Percentiles rank a stretch among this genome's conserved stretches.
Conservation (phyloP, 2,888 invertebrate genomes). For the Melanophora roralis region DNA sequence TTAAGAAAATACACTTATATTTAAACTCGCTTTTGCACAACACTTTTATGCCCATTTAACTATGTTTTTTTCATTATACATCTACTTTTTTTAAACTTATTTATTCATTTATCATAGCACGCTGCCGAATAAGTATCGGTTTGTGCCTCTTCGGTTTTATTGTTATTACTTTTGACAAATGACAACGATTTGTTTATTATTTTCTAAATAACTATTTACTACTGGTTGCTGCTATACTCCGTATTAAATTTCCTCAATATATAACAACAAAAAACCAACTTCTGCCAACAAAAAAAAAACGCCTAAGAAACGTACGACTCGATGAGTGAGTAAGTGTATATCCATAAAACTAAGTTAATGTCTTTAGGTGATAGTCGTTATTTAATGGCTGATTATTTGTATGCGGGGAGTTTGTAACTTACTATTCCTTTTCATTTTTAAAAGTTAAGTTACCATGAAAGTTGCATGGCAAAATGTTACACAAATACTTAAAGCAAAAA, state of each 20-base stretch:
- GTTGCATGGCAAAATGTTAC: conserved; percentile 14
- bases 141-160: not conserved
- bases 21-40: too few species aligned
- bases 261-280: not conserved
- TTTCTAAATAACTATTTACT: not conserved
- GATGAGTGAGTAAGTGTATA: not conserved
- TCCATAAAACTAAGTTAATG: conserved; percentile 1
- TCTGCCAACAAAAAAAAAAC: not conserved
- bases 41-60: not conserved
- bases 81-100: not conserved
- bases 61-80: too few species aligned
- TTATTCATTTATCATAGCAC: conserved; percentile 27
- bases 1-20: too few species aligned
- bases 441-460: conserved; percentile 37
- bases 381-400: conserved; percentile 33
- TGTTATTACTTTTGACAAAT: conserved; percentile 48
- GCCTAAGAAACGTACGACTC: not conserved
- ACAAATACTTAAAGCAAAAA: too few species aligned
- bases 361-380: conserved; percentile 21
- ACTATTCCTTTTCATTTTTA: conserved; percentile 6
- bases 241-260: not conserved
- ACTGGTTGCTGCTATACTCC: not conserved
- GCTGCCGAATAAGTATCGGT: not conserved
- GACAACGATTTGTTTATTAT: conserved; percentile 16
- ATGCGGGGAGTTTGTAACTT: not conserved